Conservation (phyloP, 2,113 vertebrate genomes). For the Geococcyx californianus region DNA sequence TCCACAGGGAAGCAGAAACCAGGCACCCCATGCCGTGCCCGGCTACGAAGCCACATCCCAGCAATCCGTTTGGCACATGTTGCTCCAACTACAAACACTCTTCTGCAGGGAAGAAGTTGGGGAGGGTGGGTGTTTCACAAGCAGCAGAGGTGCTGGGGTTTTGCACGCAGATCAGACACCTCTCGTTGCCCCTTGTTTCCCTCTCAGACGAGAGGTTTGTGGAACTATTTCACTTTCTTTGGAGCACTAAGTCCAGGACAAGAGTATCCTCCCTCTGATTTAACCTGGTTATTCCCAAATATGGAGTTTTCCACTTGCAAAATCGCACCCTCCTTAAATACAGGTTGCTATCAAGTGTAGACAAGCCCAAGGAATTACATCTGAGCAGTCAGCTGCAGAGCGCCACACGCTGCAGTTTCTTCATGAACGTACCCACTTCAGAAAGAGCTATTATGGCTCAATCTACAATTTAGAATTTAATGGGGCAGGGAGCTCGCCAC, state of each 20-base stretch:
- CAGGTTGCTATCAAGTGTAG: slow-evolving; percentile 34
- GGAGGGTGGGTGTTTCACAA: neutral
- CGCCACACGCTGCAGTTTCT: neutral
- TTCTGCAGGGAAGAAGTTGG: neutral
- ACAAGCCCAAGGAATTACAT: slow-evolving; percentile 18
- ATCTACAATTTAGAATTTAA: neutral
- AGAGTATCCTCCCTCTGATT: neutral
- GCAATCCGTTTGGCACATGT: neutral
- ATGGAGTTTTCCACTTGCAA: slow-evolving; percentile 41
- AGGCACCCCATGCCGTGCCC: neutral
- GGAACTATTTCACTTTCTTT: neutral
- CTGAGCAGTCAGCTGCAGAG: neutral
- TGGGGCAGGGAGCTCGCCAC: neutral
- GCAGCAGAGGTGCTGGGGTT: neutral
- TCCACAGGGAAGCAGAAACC: neutral
- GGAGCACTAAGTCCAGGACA: neutral
- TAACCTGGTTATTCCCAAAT: slow-evolving; percentile 43
- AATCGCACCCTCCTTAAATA: slow-evolving; percentile 21
- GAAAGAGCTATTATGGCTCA: neutral
- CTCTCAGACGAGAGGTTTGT: neutral
- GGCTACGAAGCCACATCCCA: neutral
- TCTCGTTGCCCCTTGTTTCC: neutral
- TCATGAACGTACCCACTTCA: neutral
- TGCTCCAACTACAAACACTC: neutral
- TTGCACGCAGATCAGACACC: neutral